Evolutionary conservation across 2,888 invertebrate species (phyloP), one percentile per base, ranked within the genome.

Genomic region (Caenorhabditis parvicauda): DNA sequence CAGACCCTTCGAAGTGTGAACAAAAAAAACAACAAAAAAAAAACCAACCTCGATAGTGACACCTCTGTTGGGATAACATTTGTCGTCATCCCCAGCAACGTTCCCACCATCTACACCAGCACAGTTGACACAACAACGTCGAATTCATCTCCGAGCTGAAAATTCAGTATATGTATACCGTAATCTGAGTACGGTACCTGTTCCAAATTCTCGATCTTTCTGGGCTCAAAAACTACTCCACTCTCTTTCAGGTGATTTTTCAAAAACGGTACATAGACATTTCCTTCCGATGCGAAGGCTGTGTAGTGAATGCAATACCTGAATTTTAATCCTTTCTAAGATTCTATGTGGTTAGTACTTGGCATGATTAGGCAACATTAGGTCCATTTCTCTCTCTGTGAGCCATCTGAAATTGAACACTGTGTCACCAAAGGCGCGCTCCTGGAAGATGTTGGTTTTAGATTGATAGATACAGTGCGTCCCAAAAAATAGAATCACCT

Each of bases 81-180:
- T 56, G 50, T 46, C 71, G 4, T 77, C 72, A 65, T 85, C 84
- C n/a, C 80, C 74, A 1, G 82, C 67, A 46, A 85, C 68, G 5
- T 81, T 66, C 25, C 73, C 75, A 21, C 82, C 82, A 14, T 82
- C 69, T 24, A 84, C 59, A 5, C 84, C 85, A 14, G 80, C 76
- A 69, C 84, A 84, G 70, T 85, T 85, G n/a, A n/a, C 19, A 84
- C 81, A 21, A 85, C 81, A 4, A 84, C 70, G 59, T 83, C 82
- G 69, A 76, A 84, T 27, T 78, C 79, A 19, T 54, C 48, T 38
- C 59, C 68, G 9, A 71, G 41, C 54, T 67, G 49, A 28, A 50
- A 58, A 14, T 17, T 24, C 22, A 1, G 3, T 9, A 47, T 35
- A 19, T 17, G 5, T 46, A 19, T 7, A n/a, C 9, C 9, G 12